These are phyloP conservation scores for Nomia melanderi DNA, from an alignment of 1,140 invertebrate species.

Conservation along the genomic window DNA sequence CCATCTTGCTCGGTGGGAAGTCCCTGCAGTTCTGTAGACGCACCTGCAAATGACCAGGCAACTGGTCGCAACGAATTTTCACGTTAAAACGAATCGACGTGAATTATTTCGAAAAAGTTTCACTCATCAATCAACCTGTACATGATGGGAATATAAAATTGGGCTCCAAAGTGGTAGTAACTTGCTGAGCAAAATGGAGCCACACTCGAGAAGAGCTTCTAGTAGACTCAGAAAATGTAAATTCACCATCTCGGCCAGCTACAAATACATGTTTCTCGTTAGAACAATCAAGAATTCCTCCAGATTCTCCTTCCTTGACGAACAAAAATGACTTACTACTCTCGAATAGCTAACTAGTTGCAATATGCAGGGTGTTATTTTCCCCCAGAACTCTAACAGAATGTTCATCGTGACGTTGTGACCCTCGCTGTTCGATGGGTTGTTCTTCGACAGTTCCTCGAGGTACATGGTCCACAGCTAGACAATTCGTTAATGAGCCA, in stretches of 20 bases:
- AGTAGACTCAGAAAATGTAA: conserved; percentile 97
- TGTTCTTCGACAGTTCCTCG: conserved; percentile 90
- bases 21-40: conserved; percentile 94
- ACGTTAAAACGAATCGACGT: background rate
- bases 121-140: conserved; percentile 83
- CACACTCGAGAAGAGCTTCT: conserved; percentile 97
- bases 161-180: conserved; percentile 94
- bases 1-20: conserved; percentile 82
- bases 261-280: conserved; percentile 54
- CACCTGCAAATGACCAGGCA: conserved; percentile 94
- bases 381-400: conserved; percentile 99
- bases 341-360: conserved; percentile 96
- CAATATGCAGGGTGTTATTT: conserved; percentile 96
- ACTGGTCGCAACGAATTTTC: conserved; percentile 80
- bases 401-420: conserved; percentile 89
- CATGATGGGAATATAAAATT: conserved; percentile 93
- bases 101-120: conserved; percentile 2
- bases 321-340: conserved; percentile 86
- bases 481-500: conserved; percentile 24
- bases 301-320: too few relatives aligned
- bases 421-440: conserved; percentile 85
- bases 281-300: background rate
- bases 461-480: conserved; percentile 99
- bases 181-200: conserved; percentile 94
- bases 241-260: conserved; percentile 98